Evolutionary conservation across 92 coral and sea anemone species (phyloP).

Genomic region (Umimayanthus kanabou): DNA sequence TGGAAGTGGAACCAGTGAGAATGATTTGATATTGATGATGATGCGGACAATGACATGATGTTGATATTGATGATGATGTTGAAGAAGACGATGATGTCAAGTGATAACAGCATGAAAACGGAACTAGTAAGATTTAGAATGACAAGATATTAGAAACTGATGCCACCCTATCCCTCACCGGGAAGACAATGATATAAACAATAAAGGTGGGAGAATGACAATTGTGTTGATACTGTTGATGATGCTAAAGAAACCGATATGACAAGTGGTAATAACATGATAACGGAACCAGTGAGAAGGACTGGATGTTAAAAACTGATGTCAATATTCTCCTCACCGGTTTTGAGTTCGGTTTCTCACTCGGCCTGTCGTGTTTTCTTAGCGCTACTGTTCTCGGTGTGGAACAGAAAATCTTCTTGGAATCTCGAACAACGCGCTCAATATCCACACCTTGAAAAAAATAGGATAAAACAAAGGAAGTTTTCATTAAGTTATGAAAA

Average conservation of each 20-base stretch:
- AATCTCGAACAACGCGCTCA: slow-evolving; percentile 96
- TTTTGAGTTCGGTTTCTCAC: slow-evolving; percentile 62
- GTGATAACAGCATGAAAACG: neutral
- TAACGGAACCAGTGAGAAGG: neutral
- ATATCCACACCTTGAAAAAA: slow-evolving; percentile 78
- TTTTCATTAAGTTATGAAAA: too few relatives aligned
- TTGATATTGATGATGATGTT: neutral
- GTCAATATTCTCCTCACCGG: slow-evolving; percentile 46
- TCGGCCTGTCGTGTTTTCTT: slow-evolving; percentile 74
- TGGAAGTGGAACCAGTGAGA: too few relatives aligned
- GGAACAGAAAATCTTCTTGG: slow-evolving; percentile 88
- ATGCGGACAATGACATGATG: too few relatives aligned
- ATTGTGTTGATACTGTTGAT: neutral
- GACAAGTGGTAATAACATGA: neutral
- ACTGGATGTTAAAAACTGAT: neutral
- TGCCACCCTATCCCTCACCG: slow-evolving; percentile 40
- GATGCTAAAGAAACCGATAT: neutral
- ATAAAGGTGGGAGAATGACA: too few relatives aligned
- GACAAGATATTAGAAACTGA: neutral
- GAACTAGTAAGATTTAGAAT: too few relatives aligned
- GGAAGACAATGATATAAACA: neutral
- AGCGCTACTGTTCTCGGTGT: slow-evolving; percentile 90
- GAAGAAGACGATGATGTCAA: neutral
- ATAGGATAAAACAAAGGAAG: neutral
- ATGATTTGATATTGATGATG: neutral